Base-by-base conservation (phyloP, 2,888 invertebrate species). In the Pristionchus exspectatus region DNA sequence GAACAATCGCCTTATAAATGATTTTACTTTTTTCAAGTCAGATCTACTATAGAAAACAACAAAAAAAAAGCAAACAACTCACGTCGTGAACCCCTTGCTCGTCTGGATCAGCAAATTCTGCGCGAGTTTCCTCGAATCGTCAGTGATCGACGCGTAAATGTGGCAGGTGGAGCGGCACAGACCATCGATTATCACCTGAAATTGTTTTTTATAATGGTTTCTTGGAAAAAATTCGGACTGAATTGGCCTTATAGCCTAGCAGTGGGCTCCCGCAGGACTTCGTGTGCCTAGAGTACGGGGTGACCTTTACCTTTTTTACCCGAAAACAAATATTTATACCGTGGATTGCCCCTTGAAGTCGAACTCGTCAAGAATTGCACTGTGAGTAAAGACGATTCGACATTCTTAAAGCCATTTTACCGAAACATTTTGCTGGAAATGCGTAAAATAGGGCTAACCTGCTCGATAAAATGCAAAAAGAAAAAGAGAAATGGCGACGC, bases 131-230 rank as follows among this genome's bases (percentile, higher is more conserved):
- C n/a, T 66, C 66, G 66, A 66, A 2, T 72, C 72, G 10, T 72
- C 72, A 27, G 72, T 72, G 33, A 72, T 72, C 72, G 72, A 33
- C 2, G 72, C 72, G 33, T 72, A 72, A 18, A 72, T 72, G 72
- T 33, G 72, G n/a, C 72, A 72, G 30, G 72, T 72, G 30, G 33
- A 16, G 10, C 33, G 72, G n/a, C 72, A 72, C 1, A 72, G 72
- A 4, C 18, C 16, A 18, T 72, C 72, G 16, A 72, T 33, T 18
- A 33, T 33, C 10, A 72, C 33, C 72, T 33, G 5, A 10, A 72
- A 66, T 16, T 24, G 3, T 66, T 66, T 38, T 38, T 38, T 38
- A 38, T 38, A 38, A 5, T 38, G 38, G 38, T 3, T n/a, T n/a
- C n/a, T n/a, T n/a, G n/a, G n/a, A n/a, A n/a, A n/a, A n/a, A n/a